Base-by-base conservation (phyloP, 2,113 vertebrate species). In the Hiodon tergisus region DNA sequence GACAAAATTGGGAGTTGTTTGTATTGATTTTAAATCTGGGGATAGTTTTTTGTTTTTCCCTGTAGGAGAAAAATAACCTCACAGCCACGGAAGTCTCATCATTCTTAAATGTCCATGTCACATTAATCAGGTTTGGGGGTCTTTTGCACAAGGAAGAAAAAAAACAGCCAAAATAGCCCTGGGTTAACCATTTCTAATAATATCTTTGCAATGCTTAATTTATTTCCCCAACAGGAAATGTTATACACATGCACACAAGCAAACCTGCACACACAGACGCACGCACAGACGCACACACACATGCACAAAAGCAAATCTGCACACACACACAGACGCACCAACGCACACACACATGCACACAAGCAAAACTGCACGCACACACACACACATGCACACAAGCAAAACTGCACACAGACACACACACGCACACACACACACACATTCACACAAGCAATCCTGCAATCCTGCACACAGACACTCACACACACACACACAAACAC, bases 171-270 rank as follows among this genome's bases (percentile, higher is more conserved):
- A n/a, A 66, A 48, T 10, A 47, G 63, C 46, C 62, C 17, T n/a
- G 2, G 3, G 50, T 65, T 67, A 67, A 66, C 63, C 46, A 75
- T 58, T 54, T 67, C 73, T 63, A 52, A 52, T 63, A 51, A 73
- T 73, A 73, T 63, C 71, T 65, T 50, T 47, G 46, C 55, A 72
- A 71, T 71, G n/a, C 17, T 14, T 69, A 50, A 13, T 58, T 74
- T 67, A 74, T 74, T 74, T 74, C 51, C 13, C 53, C 65, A 60
- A 68, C 62, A 59, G 54, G 73, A 67, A 67, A 58, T 75, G 46
- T 65, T 74, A 75, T 47, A 48, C 63, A 66, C 63, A 66, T 31
- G 31, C 31, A 31, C 31, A 31, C 31, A 31, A 31, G 31, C 31
- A 31, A 8, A 10, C 63, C 3, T 46, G 14, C 63, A 48, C 63